These are phyloP conservation scores for Crematogaster levior DNA, from an alignment of 2,888 invertebrate genomes.

Conservation along the genomic window DNA sequence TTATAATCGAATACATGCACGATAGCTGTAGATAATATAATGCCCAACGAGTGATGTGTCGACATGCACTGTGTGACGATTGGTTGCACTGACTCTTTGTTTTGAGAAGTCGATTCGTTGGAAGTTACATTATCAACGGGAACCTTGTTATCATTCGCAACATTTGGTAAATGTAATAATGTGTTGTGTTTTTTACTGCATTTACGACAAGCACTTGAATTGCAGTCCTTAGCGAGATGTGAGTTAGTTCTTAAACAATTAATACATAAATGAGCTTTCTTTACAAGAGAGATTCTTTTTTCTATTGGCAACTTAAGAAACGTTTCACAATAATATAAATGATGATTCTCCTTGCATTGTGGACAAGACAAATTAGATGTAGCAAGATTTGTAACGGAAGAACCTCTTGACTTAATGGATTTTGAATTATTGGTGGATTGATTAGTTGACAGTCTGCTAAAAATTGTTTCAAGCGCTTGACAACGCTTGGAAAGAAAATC, in stretches of 20 bases:
- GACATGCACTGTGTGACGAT: too few relatives aligned
- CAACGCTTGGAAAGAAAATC: too few relatives aligned
- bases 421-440: neutral
- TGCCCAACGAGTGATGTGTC: neutral
- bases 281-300: neutral
- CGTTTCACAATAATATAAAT: neutral
- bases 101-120: too few relatives aligned
- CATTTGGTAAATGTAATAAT: too few relatives aligned
- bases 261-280: neutral
- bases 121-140: too few relatives aligned
- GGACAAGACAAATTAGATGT: neutral
- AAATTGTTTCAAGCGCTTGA: too few relatives aligned
- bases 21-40: neutral
- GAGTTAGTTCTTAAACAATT: neutral
- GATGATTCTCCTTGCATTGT: neutral
- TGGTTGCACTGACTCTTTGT: too few relatives aligned
- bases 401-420: neutral
- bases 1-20: neutral
- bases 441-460: too few relatives aligned
- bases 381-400: neutral
- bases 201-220: neutral
- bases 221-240: neutral
- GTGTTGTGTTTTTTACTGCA: neutral
- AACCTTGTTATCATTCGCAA: too few relatives aligned
- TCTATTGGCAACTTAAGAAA: too few relatives aligned